Conservation (phyloP, 1,140 invertebrate genomes). For the Acromyrmex heyeri region DNA sequence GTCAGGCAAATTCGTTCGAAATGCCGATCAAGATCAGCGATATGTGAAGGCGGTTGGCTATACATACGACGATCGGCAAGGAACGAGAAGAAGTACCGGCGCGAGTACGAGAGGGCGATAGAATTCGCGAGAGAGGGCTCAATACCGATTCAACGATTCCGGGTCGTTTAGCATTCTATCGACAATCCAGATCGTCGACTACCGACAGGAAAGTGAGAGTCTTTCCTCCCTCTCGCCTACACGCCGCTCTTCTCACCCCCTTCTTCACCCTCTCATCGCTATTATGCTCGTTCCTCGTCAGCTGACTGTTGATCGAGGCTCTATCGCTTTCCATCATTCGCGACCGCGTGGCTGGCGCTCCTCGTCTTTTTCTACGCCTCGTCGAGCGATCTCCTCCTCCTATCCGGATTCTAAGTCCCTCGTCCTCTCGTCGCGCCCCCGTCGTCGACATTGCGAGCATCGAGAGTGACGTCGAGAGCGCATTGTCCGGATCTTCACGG, state of each 20-base stretch:
- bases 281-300: slow-evolving; percentile 79
- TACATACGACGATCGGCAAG: slow-evolving; percentile 55
- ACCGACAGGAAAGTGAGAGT: slow-evolving; percentile 81
- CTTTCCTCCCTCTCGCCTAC: slow-evolving; percentile 56
- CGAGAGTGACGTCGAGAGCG: slow-evolving; percentile 82
- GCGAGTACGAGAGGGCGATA: slow-evolving; percentile 46
- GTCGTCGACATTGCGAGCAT: slow-evolving; percentile 73
- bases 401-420: slow-evolving; percentile 76
- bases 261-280: slow-evolving; percentile 54
- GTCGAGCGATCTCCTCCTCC: slow-evolving; percentile 65
- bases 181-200: slow-evolving; percentile 81
- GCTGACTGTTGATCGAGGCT: slow-evolving; percentile 79
- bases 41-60: slow-evolving; percentile 58
- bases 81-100: slow-evolving; percentile 27
- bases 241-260: background rate
- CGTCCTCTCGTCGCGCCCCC: slow-evolving; percentile 53
- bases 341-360: slow-evolving; percentile 40
- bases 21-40: slow-evolving; percentile 67
- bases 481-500: slow-evolving; percentile 78
- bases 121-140: slow-evolving; percentile 72
- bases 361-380: slow-evolving; percentile 61
- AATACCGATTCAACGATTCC: slow-evolving; percentile 79
- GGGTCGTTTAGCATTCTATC: slow-evolving; percentile 81
- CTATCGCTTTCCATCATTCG: slow-evolving; percentile 54
- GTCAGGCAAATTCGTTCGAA: slow-evolving; percentile 71